These are phyloP conservation scores for Turritopsis dohrnii DNA, from an alignment of 30 jellyfish, hydroid and myxozoan genomes.

Conservation along the genomic window DNA sequence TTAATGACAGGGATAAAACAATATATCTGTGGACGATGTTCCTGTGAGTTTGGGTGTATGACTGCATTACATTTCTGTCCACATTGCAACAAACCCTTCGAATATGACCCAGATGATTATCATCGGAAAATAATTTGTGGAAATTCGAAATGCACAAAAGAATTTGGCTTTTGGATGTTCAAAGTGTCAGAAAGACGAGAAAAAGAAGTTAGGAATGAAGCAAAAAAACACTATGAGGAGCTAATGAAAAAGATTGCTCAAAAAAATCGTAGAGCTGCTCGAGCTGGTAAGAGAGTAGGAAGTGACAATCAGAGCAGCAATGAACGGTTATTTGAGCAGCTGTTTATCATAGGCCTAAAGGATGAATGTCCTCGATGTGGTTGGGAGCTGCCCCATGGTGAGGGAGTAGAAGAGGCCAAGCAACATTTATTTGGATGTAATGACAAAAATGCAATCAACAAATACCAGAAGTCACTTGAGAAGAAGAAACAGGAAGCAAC, in stretches of 20 bases:
- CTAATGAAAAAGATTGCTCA: slow-evolving; percentile 21
- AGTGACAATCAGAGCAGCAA: not conserved
- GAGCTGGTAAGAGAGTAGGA: slow-evolving; percentile 32
- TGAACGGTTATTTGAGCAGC: slow-evolving; percentile 30
- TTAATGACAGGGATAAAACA: slow-evolving; percentile 30
- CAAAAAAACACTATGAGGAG: slow-evolving; percentile 25
- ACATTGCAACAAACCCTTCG: slow-evolving; percentile 25
- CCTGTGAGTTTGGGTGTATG: slow-evolving; percentile 48
- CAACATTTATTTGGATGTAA: slow-evolving; percentile 27
- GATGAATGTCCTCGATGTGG: slow-evolving; percentile 49
- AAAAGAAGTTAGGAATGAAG: slow-evolving; percentile 32
- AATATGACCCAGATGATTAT: slow-evolving; percentile 46
- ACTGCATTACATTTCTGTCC: slow-evolving; percentile 42
- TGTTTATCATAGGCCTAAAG: slow-evolving; percentile 22
- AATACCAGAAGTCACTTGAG: not conserved
- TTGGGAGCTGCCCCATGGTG: slow-evolving; percentile 32
- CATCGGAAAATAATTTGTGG: slow-evolving; percentile 45
- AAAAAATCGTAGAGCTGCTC: slow-evolving; percentile 39
- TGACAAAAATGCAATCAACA: not conserved
- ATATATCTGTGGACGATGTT: slow-evolving; percentile 38
- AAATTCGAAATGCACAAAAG: slow-evolving; percentile 17
- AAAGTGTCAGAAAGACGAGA: slow-evolving; percentile 45
- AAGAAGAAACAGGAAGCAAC: not conserved
- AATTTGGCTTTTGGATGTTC: slow-evolving; percentile 43
- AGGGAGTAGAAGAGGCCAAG: slow-evolving; percentile 27